A percentile compares a stretch with the other conserved stretches of the same genome.
These are phyloP conservation scores for Erannis defoliaria DNA, from an alignment of 2,888 invertebrate species.

Conservation along the genomic window DNA sequence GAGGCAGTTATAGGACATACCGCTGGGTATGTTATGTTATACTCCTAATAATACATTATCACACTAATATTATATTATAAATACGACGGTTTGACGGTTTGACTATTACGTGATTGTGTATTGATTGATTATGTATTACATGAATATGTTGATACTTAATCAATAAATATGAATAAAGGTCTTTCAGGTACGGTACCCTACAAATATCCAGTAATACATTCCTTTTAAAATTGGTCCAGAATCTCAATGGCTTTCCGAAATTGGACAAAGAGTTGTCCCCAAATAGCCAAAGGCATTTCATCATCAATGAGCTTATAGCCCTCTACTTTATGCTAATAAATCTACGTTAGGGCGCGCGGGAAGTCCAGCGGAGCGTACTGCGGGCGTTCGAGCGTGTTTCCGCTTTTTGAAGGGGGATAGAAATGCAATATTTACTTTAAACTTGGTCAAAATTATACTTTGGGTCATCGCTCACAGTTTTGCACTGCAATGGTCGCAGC, in stretches of 20 bases:
- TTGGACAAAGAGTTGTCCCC: not conserved
- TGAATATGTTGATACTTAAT: too few species aligned
- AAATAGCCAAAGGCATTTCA: not conserved
- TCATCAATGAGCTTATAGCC: slow-evolving; percentile 12
- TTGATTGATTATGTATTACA: too few species aligned
- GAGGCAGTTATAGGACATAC: too few species aligned
- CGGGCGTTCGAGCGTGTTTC: slow-evolving; percentile 5
- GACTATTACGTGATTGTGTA: too few species aligned
- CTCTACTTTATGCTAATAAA: slow-evolving; percentile 11
- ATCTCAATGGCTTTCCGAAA: not conserved
- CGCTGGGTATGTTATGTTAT: too few species aligned
- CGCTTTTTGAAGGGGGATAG: not conserved
- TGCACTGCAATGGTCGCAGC: not conserved
- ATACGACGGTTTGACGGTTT: too few species aligned
- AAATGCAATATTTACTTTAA: not conserved
- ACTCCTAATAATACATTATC: too few species aligned
- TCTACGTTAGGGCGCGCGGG: not conserved
- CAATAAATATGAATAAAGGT: too few species aligned
- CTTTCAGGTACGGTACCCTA: too few species aligned
- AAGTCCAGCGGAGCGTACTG: not conserved
- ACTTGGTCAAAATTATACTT: not conserved
- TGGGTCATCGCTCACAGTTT: not conserved
- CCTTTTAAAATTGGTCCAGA: not conserved
- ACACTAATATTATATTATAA: too few species aligned
- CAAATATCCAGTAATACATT: too few species aligned